phyloP scores from a whole-genome alignment of 1,140 invertebrate species.

The Nymphalis io region DNA sequence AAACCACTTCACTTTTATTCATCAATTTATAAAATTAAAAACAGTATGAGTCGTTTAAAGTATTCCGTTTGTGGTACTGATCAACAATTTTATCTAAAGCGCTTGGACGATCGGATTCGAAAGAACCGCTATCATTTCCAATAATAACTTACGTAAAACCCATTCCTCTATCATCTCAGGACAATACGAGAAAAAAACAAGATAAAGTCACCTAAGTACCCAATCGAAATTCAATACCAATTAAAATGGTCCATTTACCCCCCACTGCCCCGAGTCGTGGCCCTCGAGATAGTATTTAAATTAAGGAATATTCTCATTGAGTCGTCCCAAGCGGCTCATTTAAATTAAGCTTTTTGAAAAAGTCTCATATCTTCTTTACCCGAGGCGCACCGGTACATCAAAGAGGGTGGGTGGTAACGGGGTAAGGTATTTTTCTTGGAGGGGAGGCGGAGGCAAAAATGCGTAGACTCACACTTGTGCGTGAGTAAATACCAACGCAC shows the following conservation, averaged over 20 bases:
- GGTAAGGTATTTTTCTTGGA: conserved; percentile 78
- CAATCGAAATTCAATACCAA: conserved; percentile 80
- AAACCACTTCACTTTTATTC: too few species aligned
- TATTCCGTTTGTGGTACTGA: neutral
- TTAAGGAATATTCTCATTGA: conserved; percentile 77
- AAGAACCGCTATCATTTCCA: neutral
- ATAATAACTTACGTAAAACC: neutral
- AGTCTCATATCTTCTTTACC: conserved; percentile 80
- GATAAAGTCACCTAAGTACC: conserved; percentile 51
- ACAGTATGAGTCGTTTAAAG: neutral
- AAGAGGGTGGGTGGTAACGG: conserved; percentile 69
- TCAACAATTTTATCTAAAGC: neutral
- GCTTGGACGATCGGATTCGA: neutral
- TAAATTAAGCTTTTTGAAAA: conserved; percentile 81
- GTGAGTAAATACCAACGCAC: conserved; percentile 75
- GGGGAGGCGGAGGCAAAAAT: conserved; percentile 68
- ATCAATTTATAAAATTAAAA: neutral
- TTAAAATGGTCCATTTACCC: conserved; percentile 68
- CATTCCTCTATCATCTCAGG: neutral
- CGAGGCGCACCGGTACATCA: conserved; percentile 75
- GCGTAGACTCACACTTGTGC: conserved; percentile 77
- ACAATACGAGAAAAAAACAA: conserved; percentile 49
- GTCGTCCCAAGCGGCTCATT: conserved; percentile 74
- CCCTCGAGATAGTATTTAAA: conserved; percentile 77
- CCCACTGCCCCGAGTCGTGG: conserved; percentile 48